Evolutionary conservation across 2,888 invertebrate species (phyloP).

Genomic region (Danaus chrysippus): DNA sequence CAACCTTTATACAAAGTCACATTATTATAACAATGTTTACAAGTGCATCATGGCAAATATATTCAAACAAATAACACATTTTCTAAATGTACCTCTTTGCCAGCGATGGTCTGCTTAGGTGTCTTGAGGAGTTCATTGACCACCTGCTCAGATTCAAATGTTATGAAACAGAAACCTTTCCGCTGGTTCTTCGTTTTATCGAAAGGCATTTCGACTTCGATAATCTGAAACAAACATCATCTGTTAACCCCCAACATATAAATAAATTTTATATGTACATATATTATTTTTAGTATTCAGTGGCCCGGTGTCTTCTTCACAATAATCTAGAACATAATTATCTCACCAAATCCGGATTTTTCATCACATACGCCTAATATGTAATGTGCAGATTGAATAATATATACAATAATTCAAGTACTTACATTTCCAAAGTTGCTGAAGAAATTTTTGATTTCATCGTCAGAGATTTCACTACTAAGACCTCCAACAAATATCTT

Average conservation of each 20-base stretch:
- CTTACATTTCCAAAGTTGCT: conserved; percentile 94
- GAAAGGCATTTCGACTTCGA: conserved; percentile 97
- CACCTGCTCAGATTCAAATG: conserved; percentile 96
- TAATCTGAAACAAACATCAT: conserved; percentile 80
- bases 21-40: neutral
- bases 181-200: conserved; percentile 98
- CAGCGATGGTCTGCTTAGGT: conserved; percentile 95
- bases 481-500: conserved; percentile 98
- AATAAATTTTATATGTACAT: conserved; percentile 31
- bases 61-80: too few relatives aligned
- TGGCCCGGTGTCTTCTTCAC: conserved; percentile 74
- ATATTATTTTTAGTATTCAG: conserved; percentile 41
- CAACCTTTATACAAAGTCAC: conserved; percentile 78
- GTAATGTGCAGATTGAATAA: neutral
- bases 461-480: conserved; percentile 94
- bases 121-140: conserved; percentile 94
- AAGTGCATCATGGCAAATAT: neutral
- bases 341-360: conserved; percentile 75
- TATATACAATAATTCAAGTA: conserved; percentile 33
- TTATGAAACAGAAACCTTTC: conserved; percentile 98
- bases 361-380: conserved; percentile 52
- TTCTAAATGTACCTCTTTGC: conserved; percentile 85
- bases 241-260: neutral
- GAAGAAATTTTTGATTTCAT: conserved; percentile 96
- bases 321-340: conserved; percentile 50